Conservation (phyloP, 2,113 vertebrate genomes). For the Thermophis baileyi region DNA sequence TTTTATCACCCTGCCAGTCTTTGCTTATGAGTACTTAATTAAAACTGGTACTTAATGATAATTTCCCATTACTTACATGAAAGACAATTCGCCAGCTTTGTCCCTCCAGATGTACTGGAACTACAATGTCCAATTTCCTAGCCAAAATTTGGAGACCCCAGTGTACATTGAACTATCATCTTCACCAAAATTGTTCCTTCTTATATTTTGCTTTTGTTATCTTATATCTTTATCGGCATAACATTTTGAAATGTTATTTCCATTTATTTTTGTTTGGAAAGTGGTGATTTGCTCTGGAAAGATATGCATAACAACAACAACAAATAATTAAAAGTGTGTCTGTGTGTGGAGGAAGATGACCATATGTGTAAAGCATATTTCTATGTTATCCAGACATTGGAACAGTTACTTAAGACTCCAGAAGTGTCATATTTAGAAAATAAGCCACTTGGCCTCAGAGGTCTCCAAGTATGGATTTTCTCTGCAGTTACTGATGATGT, state of each 20-base stretch:
- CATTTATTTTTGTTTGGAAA: not conserved
- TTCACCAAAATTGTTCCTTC: not conserved
- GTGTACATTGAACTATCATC: not conserved
- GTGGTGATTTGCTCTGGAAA: not conserved
- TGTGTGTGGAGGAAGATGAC: not conserved
- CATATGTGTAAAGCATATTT: not conserved
- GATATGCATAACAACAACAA: not conserved
- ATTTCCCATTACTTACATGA: not conserved
- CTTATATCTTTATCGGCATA: not conserved
- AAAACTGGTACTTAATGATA: not conserved
- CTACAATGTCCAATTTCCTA: not conserved
- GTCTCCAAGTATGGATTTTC: constrained; percentile 4
- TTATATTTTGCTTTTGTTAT: not conserved
- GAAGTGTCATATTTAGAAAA: constrained; percentile 4
- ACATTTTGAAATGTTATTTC: not conserved
- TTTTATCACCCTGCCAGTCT: not conserved
- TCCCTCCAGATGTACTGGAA: not conserved
- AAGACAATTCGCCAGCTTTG: not conserved
- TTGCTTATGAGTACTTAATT: not conserved
- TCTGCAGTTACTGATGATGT: constrained; percentile 35
- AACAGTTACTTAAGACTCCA: not conserved
- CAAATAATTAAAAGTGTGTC: not conserved
- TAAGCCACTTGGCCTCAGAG: constrained; percentile 33
- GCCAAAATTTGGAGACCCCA: not conserved
- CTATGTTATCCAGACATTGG: not conserved